A percentile compares a stretch with the other conserved stretches of the same genome.
phyloP scores from a whole-genome alignment of 2,888 invertebrate genomes.

The Uloborus plumipes region DNA sequence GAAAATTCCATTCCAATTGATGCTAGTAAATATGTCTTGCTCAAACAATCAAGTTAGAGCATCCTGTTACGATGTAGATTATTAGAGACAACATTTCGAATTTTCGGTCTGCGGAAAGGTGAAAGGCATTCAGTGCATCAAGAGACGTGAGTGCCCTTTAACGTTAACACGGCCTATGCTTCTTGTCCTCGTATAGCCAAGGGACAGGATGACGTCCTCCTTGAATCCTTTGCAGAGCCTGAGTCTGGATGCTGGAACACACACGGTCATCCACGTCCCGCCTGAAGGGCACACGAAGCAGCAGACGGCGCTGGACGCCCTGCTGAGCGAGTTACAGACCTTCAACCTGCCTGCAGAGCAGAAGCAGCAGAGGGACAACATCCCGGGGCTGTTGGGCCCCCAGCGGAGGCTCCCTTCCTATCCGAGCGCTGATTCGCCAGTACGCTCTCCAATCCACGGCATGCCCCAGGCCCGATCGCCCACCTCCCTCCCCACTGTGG shows the following conservation, averaged over 20 bases:
- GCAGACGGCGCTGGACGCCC: constrained; percentile 96
- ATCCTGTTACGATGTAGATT: too few species aligned
- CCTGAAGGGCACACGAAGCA: constrained; percentile 45
- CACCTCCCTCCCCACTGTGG: background rate
- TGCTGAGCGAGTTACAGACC: constrained; percentile 93
- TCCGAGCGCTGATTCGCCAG: constrained; percentile 62
- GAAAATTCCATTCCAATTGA: too few species aligned
- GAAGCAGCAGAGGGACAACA: constrained; percentile 55
- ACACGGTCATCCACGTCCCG: constrained; percentile 67
- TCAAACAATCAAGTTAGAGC: too few species aligned
- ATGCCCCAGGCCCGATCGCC: constrained; percentile 48
- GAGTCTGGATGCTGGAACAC: constrained; percentile 63
- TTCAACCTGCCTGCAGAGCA: constrained; percentile 73
- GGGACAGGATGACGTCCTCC: constrained; percentile 59
- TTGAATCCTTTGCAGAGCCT: constrained; percentile 58
- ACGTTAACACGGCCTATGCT: constrained; percentile 24
- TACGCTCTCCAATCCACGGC: constrained; percentile 60
- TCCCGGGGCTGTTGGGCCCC: constrained; percentile 55
- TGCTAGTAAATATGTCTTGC: too few species aligned
- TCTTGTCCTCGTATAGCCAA: constrained; percentile 37
- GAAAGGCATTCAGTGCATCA: constrained; percentile 39
- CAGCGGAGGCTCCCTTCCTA: constrained; percentile 61
- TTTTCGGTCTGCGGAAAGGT: background rate
- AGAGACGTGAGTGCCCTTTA: constrained; percentile 2
- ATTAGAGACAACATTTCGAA: too few species aligned